Evolutionary conservation across 2,888 invertebrate species (phyloP).

Genomic region (Macrosiphum euphorbiae): DNA sequence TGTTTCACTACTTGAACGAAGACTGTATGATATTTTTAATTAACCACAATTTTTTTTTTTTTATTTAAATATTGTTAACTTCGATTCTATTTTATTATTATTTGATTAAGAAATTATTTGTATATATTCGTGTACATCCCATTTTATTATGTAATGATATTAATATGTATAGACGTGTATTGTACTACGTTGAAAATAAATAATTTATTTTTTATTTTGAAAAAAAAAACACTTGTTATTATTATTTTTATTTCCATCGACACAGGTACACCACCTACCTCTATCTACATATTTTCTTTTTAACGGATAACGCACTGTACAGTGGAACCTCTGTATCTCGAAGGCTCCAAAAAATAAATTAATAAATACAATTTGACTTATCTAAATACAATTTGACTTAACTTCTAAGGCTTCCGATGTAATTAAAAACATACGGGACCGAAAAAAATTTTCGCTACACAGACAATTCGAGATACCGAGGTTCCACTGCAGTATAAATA

Average conservation of each 20-base stretch:
- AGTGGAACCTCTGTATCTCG: too few relatives aligned
- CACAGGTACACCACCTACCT: neutral
- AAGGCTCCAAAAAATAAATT: too few relatives aligned
- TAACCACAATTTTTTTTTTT: conserved; percentile 57
- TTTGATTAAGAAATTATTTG: conserved; percentile 53
- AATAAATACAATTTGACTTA: too few relatives aligned
- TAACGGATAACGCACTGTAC: too few relatives aligned
- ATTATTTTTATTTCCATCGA: neutral
- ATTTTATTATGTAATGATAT: conserved; percentile 55
- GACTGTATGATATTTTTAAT: conserved; percentile 62
- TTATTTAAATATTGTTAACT: conserved; percentile 61
- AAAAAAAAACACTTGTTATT: conserved; percentile 18
- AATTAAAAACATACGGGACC: too few relatives aligned
- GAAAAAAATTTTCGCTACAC: too few relatives aligned
- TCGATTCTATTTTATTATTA: conserved; percentile 64
- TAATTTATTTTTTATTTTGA: conserved; percentile 63
- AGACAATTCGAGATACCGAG: too few relatives aligned
- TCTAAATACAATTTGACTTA: too few relatives aligned
- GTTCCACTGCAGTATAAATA: too few relatives aligned
- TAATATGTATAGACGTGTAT: conserved; percentile 58
- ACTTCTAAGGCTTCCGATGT: too few relatives aligned
- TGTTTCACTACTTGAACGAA: conserved; percentile 61
- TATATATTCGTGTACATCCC: conserved; percentile 56
- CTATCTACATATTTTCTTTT: neutral
- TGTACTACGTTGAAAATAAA: conserved; percentile 64